Evolutionary conservation across 2,113 vertebrate genomes (phyloP), one percentile per base, ranked within the genome.

Genomic region (Rissa tridactyla): DNA sequence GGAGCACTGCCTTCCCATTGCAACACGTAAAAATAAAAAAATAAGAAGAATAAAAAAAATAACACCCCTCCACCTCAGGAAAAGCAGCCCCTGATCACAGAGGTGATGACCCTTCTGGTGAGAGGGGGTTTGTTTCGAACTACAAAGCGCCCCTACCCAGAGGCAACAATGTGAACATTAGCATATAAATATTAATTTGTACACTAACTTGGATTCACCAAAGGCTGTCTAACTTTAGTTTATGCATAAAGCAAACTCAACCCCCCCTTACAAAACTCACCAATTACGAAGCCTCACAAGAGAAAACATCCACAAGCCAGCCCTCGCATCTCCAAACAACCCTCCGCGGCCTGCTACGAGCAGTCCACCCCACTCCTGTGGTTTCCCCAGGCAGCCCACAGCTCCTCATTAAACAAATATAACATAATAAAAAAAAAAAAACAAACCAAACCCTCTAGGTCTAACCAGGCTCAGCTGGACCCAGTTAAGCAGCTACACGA

Each of bases 281-380:
- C 46, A 47, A 7, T n/a, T 55, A 42, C 1, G 0, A 82, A 72
- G 55, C 27, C 49, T 29, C 32, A 38, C 9, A 29, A 65, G 15
- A 60, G 26, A 34, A 16, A 65, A 52, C 13, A 49, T 11, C 9
- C 32, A 77, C 11, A 42, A 47, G 7, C 15, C 65, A 65, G 17
- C 11, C 55, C 23, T 46, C 8, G 4, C 12, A 7, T 18, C 57
- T 76, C 42, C 52, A 81, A 17, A 62, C 2, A 62, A 49, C 15
- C 25, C 32, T 78, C 14, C 32, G 34, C 1, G 0, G 62, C 62
- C 22, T 42, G 27, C 11, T 44, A 15, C 0, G 0, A 82, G 14
- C 32, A 61, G 26, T 4, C 5, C 0, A 1, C 29, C 23, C 7
- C 8, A 0, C 36, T 7, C 3, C 61, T 61, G 13, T 21, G 6